Percentiles rank a stretch among this genome's conserved stretches.
Evolutionary conservation across 2,797 vertebrate species (phyloP).

Genomic region (Nannoperca obscura): DNA sequence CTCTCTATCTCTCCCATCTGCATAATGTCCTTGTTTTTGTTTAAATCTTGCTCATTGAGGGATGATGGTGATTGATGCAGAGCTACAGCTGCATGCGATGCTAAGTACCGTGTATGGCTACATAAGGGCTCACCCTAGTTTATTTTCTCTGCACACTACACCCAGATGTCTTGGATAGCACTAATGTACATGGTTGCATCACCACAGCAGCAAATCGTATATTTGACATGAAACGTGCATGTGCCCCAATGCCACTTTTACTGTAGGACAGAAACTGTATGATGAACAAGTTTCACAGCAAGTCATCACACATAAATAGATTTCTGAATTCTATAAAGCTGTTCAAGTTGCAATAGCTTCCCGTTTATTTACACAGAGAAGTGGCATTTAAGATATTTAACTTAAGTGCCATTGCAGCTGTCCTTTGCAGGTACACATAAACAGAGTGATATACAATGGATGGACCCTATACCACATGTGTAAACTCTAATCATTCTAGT

Average conservation of each 20-base stretch:
- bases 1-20: background rate
- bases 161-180: slow-evolving; percentile 29
- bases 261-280: background rate
- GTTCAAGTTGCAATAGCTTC: background rate
- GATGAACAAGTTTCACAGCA: background rate
- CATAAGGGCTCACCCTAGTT: background rate
- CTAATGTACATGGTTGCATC: slow-evolving; percentile 6
- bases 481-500: slow-evolving; percentile 10
- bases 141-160: slow-evolving; percentile 32
- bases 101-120: background rate
- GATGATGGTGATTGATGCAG: slow-evolving; percentile 26
- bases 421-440: slow-evolving; percentile 6
- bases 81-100: slow-evolving; percentile 16
- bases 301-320: slow-evolving; percentile 4
- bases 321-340: background rate
- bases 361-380: slow-evolving; percentile 9
- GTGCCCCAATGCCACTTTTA: background rate
- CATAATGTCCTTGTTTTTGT: background rate
- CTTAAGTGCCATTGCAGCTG: slow-evolving; percentile 15
- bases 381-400: slow-evolving; percentile 1
- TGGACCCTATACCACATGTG: background rate
- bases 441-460: background rate
- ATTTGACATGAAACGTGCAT: slow-evolving; percentile 12
- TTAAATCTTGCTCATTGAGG: slow-evolving; percentile 2
- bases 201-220: background rate